Evolutionary conservation across 2,113 vertebrate species (phyloP).

Genomic region (Rhineura floridana): DNA sequence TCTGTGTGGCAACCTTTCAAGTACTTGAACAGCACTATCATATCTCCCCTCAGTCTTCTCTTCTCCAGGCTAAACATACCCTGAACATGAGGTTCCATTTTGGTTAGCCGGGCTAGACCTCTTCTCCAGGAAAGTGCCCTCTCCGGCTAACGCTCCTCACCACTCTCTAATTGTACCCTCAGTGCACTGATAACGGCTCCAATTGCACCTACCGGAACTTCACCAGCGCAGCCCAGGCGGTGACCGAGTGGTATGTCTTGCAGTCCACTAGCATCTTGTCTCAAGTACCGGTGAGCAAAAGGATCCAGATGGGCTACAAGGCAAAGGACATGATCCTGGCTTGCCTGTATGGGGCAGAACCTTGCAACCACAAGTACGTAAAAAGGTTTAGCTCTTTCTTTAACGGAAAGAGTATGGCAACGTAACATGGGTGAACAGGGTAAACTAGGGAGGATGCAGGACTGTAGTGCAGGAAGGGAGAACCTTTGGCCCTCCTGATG

Average conservation of each 20-base stretch:
- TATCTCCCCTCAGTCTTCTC: no score
- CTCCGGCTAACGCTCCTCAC: no score
- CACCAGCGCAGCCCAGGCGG: conserved; percentile 75
- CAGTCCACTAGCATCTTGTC: conserved; percentile 83
- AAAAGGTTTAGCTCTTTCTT: accelerated
- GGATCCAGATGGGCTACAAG: conserved; percentile 75
- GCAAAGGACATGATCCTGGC: conserved; percentile 80
- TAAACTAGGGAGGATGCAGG: neutral
- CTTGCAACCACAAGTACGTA: conserved; percentile 80
- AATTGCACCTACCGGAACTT: conserved; percentile 79
- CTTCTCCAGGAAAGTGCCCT: no score
- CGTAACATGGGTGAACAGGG: neutral
- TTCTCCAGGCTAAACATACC: no score
- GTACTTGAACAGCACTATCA: no score
- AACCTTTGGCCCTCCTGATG: no score
- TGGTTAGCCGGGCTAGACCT: neutral
- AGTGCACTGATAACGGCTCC: conserved; percentile 72
- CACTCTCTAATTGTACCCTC: conserved; percentile 17
- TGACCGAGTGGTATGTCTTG: conserved; percentile 80
- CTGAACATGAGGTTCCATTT: neutral
- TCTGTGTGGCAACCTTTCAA: no score
- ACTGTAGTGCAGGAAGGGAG: no score
- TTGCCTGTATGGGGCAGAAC: conserved; percentile 76
- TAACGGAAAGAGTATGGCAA: neutral
- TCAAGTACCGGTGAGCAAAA: conserved; percentile 58